Evolutionary conservation across 1,140 invertebrate species (phyloP), one percentile per base, ranked within the genome.

Genomic region (Brachystomella parvula): DNA sequence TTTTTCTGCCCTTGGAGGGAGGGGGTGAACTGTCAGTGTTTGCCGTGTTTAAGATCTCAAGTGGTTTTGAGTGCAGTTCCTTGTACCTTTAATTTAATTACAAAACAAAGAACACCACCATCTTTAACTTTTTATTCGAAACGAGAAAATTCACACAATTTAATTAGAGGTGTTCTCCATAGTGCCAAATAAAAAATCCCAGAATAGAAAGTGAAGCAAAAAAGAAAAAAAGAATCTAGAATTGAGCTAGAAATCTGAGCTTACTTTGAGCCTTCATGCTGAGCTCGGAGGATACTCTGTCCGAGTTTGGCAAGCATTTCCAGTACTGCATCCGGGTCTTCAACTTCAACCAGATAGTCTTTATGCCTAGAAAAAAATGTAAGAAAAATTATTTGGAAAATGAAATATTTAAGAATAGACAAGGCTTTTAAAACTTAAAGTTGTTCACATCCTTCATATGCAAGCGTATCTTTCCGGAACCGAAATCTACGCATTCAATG

Each of bases 281-380:
- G 78, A 61, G 81, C 82, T 66, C 77, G 79, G 65, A 83, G 78
- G 65, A 83, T 82, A 65, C 80, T 82, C 71, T 83, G 81, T 61
- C 83, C 82, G 71, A 86, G 78, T 64, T 82, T 78, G 17, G 82
- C 81, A 68, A 85, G 76, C 68, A 84, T 75, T 67, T 83, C 82
- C 73, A 85, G 78, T 63, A 84, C 78, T n/a, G 83, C 78, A 71
- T 85, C 83, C 19, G 81, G 78, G 60, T 82, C 79, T 21, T 81
- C 80, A 35, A 81, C 74, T 67, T 79, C 79, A 31, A 78, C 76
- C 67, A 78, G 75, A 47, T 76, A 79, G 60, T 75, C 75, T 65
- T 75, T 76, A 70, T 76, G 75, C 64, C 77, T 77, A 75, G 19
- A 39, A 39, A 39, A 39, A 39, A 9, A 39, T 9, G 35, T 6